phyloP scores from a whole-genome alignment of 2,113 vertebrate genomes.

The Jaculus jaculus region DNA sequence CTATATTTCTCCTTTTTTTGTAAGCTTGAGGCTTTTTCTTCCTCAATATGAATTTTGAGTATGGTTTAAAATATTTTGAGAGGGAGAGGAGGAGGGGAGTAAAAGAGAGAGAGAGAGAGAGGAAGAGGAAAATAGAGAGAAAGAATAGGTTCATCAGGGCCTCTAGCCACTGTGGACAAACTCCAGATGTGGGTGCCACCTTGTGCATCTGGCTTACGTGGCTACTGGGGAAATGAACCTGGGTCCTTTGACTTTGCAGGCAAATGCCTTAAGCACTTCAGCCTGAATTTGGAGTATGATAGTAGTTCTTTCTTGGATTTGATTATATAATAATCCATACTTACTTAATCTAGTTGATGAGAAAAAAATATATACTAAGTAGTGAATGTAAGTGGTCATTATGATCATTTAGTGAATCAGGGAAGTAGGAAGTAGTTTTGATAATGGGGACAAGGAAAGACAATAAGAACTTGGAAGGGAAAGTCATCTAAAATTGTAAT shows the following conservation, averaged over 20 bases:
- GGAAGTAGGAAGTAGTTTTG: not conserved
- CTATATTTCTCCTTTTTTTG: not conserved
- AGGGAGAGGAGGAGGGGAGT: too few relatives aligned
- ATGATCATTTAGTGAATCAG: not conserved
- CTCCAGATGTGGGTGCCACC: too few relatives aligned
- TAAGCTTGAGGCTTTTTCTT: conserved; percentile 26
- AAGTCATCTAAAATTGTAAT: not conserved
- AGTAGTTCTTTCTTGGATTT: conserved; percentile 41
- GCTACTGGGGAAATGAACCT: too few relatives aligned
- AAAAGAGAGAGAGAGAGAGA: too few relatives aligned
- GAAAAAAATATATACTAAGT: not conserved
- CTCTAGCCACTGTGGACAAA: too few relatives aligned
- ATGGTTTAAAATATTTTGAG: not conserved
- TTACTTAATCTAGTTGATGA: conserved; percentile 40
- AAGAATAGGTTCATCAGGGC: too few relatives aligned
- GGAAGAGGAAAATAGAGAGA: too few relatives aligned
- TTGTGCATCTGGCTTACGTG: too few relatives aligned
- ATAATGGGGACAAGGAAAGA: conserved; percentile 12
- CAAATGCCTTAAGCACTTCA: too few relatives aligned
- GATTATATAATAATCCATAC: conserved; percentile 27
- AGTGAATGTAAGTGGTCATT: not conserved
- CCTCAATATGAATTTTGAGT: conserved; percentile 39
- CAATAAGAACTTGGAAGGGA: not conserved
- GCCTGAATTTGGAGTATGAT: conserved; percentile 8
- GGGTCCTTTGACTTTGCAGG: too few relatives aligned